Evolutionary conservation across 2,888 invertebrate genomes (phyloP).

Genomic region (Acanthosepion esculentum): DNA sequence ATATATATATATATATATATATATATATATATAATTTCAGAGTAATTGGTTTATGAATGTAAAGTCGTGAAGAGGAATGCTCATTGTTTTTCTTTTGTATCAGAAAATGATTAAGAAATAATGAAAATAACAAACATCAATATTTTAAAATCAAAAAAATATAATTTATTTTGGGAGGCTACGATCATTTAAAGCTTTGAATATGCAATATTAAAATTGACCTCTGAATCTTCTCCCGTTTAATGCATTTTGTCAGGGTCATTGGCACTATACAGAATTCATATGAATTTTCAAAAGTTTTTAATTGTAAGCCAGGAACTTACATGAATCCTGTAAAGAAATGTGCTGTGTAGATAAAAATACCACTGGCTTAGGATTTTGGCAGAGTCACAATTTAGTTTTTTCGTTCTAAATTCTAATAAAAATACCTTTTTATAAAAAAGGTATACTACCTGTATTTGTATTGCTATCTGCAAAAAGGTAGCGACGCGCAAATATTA

Average conservation of each 20-base stretch:
- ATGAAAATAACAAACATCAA: no score
- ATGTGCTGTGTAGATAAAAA: slow-evolving; percentile 54
- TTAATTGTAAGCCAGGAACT: slow-evolving; percentile 54
- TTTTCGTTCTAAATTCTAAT: not conserved
- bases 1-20: no score
- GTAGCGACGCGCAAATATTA: not conserved
- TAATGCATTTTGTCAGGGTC: slow-evolving; percentile 55
- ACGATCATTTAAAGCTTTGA: no score
- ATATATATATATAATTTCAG: no score
- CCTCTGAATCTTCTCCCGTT: not conserved
- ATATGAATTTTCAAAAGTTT: slow-evolving; percentile 56
- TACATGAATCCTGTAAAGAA: slow-evolving; percentile 56
- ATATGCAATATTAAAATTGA: not conserved
- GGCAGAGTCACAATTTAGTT: slow-evolving; percentile 20
- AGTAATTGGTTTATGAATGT: no score
- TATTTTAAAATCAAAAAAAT: no score
- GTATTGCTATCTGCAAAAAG: not conserved
- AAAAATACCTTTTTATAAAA: not conserved
- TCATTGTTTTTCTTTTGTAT: no score
- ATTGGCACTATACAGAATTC: slow-evolving; percentile 59
- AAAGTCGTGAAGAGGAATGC: no score
- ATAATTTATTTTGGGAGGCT: no score
- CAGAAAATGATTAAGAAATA: no score
- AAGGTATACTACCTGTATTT: not conserved
- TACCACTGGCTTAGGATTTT: not conserved